Base-by-base conservation (phyloP, 2,888 invertebrate genomes). In the Ornithoptera alexandrae region DNA sequence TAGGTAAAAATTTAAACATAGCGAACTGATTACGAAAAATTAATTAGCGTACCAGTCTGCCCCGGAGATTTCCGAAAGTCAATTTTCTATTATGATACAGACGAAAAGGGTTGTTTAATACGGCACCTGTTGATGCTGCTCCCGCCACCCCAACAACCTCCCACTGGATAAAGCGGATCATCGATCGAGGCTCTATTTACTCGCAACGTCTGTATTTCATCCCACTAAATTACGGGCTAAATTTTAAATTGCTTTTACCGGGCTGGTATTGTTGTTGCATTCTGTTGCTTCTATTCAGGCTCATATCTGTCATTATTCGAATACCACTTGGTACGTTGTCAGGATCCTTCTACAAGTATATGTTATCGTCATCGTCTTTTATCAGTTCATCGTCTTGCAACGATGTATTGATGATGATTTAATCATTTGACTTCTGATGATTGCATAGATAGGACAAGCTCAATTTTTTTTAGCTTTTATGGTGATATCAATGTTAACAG, bases 181-280 rank as follows among this genome's bases (percentile, higher is more conserved):
- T 69, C 69, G 69, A 75, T 74, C 75, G 69, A 42, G 72, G 71
- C 68, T 74, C 73, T 68, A 68, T 71, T 68, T 68, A 65, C 68
- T 74, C 68, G 57, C 65, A 69, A 65, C 65, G 69, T 57, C 62
- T 62, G 62, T 69, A 69, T 65, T 57, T 69, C 62, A 70, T 70
- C 42, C 65, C 36, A 57, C 69, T 70, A 70, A 70, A 70, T 70
- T 70, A 62, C 62, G 62, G 58, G 46, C 59, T 36, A 50, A 70
- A 70, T 66, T 70, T 66, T 50, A 59, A 50, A 66, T 66, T 53
- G 58, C 53, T 66, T 53, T 36, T 56, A 63, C 36, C 10, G 30
- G 15, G 30, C 57, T 22, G 22, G 57, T 58, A 58, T 24, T 58
- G 57, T 22, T 22, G 22, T 8, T 57, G 2, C 8, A 22, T 3